These are phyloP conservation scores for Salpingus planirostris DNA, from an alignment of 2,888 invertebrate genomes.

Conservation along the genomic window DNA sequence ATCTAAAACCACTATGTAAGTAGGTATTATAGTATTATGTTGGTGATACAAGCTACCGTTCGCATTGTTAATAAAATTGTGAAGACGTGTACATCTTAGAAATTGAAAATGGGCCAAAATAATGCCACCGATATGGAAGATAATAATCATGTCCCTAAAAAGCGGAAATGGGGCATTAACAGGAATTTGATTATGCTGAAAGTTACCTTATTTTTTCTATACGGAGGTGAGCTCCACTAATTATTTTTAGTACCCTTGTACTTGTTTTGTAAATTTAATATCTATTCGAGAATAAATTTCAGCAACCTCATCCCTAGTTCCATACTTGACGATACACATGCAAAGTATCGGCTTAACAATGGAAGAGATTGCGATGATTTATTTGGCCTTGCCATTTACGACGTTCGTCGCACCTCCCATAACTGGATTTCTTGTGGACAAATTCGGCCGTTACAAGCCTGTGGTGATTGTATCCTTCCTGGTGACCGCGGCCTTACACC, in stretches of 20 bases:
- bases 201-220: constrained; percentile 73
- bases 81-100: too few relatives aligned
- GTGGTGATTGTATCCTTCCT: constrained; percentile 71
- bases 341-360: constrained; percentile 79
- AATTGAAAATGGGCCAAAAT: constrained; percentile 43
- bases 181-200: constrained; percentile 73
- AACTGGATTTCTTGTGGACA: constrained; percentile 78
- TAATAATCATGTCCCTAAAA: constrained; percentile 32
- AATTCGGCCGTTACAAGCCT: constrained; percentile 76
- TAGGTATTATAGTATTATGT: too few relatives aligned
- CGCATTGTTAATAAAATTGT: too few relatives aligned
- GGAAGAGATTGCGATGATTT: constrained; percentile 79
- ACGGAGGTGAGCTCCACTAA: constrained; percentile 53
- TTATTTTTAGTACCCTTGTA: neutral
- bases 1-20: too few relatives aligned
- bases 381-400: constrained; percentile 76
- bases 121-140: constrained; percentile 43
- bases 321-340: constrained; percentile 86
- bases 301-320: constrained; percentile 76
- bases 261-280: constrained; percentile 7
- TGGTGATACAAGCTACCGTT: too few relatives aligned
- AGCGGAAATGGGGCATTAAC: constrained; percentile 51
- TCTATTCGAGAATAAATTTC: too few relatives aligned
- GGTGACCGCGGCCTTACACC: constrained; percentile 70
- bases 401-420: constrained; percentile 79